phyloP scores from a whole-genome alignment of 2,113 vertebrate species.

The Hemiprocne comata region DNA sequence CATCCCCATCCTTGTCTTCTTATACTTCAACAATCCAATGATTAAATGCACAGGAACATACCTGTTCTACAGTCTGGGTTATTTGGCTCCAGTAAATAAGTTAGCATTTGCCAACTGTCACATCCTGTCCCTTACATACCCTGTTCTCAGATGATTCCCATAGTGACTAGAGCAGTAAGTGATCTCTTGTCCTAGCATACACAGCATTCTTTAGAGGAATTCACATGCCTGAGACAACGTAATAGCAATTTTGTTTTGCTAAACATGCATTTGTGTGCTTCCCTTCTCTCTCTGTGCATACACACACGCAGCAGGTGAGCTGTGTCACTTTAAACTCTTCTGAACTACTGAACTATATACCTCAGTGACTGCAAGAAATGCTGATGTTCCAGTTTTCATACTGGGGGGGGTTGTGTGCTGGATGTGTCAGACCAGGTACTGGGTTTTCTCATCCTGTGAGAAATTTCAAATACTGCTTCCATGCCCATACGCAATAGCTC shows the following conservation, averaged over 20 bases:
- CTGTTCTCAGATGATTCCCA: neutral
- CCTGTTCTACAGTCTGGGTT: neutral
- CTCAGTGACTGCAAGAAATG: neutral
- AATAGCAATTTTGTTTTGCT: neutral
- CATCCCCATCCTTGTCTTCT: accelerated
- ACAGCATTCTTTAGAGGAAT: neutral
- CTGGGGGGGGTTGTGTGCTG: neutral
- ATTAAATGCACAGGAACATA: neutral
- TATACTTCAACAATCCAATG: neutral
- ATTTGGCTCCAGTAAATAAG: neutral
- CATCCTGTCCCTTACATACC: neutral
- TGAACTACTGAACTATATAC: neutral
- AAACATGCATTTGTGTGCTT: neutral
- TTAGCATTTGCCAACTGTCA: neutral
- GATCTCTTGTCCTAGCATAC: neutral
- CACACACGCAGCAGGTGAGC: neutral
- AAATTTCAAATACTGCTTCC: neutral
- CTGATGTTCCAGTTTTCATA: neutral
- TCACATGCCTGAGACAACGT: neutral
- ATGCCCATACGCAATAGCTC: neutral
- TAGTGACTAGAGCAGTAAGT: neutral
- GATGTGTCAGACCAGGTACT: neutral
- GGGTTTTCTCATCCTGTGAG: neutral
- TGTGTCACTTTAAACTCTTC: neutral
- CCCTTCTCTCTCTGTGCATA: neutral